A percentile compares a stretch with the other conserved stretches of the same genome.
phyloP scores from a whole-genome alignment of 2,888 invertebrate species.

The Xestia c-nigrum region DNA sequence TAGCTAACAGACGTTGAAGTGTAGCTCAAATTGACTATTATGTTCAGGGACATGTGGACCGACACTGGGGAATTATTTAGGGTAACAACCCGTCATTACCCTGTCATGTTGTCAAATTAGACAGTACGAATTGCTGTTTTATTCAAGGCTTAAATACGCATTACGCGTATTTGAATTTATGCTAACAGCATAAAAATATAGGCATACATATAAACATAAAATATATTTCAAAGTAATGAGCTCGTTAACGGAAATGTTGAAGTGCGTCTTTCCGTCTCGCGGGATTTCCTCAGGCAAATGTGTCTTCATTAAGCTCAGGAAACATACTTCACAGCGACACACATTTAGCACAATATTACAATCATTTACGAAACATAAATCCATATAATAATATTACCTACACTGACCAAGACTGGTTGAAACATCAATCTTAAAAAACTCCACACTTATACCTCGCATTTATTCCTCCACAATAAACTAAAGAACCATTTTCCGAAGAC shows the following conservation, averaged over 20 bases:
- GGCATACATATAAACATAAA: constrained; percentile 26
- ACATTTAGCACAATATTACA: constrained; percentile 36
- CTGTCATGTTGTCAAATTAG: constrained; percentile 45
- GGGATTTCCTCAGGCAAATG: constrained; percentile 46
- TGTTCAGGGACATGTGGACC: constrained; percentile 22
- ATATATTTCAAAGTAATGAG: constrained; percentile 61
- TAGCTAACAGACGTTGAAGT: constrained; percentile 48
- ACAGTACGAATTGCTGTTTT: constrained; percentile 12
- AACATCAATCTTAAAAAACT: constrained; percentile 9
- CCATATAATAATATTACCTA: not conserved
- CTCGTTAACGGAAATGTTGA: constrained; percentile 57
- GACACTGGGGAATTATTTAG: constrained; percentile 39
- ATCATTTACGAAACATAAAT: constrained; percentile 10
- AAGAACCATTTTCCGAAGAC: constrained; percentile 46
- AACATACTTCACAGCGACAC: constrained; percentile 41
- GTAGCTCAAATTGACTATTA: constrained; percentile 43
- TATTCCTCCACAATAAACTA: constrained; percentile 22
- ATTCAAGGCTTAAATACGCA: not conserved
- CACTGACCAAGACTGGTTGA: constrained; percentile 17
- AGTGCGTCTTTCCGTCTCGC: constrained; percentile 52
- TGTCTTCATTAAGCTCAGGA: constrained; percentile 62
- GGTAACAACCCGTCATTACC: constrained; percentile 47
- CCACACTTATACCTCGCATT: constrained; percentile 1
- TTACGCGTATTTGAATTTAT: constrained; percentile 15
- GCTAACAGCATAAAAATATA: constrained; percentile 20